A percentile compares a stretch with the other conserved stretches of the same genome.
Evolutionary conservation across 2,888 invertebrate species (phyloP).

Genomic region (Cacoxenus indagator): DNA sequence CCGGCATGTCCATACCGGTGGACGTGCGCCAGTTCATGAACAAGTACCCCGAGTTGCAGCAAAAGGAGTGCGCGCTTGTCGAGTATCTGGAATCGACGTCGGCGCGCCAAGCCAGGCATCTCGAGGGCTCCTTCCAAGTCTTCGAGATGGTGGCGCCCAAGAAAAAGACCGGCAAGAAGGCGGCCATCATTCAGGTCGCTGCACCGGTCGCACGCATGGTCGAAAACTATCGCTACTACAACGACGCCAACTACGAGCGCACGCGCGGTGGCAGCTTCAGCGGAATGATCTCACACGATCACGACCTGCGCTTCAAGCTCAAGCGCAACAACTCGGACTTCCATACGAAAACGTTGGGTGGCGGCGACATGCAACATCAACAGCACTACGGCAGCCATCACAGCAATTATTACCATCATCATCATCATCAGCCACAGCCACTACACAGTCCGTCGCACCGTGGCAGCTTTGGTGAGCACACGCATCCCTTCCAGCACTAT

Average conservation of each 20-base stretch:
- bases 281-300: slow-evolving; percentile 70
- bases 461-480: slow-evolving; percentile 44
- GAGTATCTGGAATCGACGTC: slow-evolving; percentile 91
- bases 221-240: slow-evolving; percentile 76
- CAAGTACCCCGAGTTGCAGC: slow-evolving; percentile 89
- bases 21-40: slow-evolving; percentile 92
- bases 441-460: slow-evolving; percentile 45
- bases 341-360: slow-evolving; percentile 43
- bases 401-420: slow-evolving; percentile 38
- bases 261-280: slow-evolving; percentile 69
- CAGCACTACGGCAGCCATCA: slow-evolving; percentile 19
- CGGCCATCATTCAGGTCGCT: slow-evolving; percentile 65
- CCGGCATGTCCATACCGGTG: slow-evolving; percentile 90
- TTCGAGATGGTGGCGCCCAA: slow-evolving; percentile 86
- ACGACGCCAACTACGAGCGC: slow-evolving; percentile 69
- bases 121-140: slow-evolving; percentile 77
- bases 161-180: slow-evolving; percentile 79
- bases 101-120: slow-evolving; percentile 84
- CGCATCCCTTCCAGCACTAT: slow-evolving; percentile 49
- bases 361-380: slow-evolving; percentile 45
- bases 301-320: slow-evolving; percentile 64
- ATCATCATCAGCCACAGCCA: slow-evolving; percentile 34
- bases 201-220: slow-evolving; percentile 74
- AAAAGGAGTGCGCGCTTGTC: slow-evolving; percentile 88
- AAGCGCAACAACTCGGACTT: slow-evolving; percentile 69